These are phyloP conservation scores for Tetanocera ferruginea DNA, from an alignment of 2,888 invertebrate species.

Conservation along the genomic window DNA sequence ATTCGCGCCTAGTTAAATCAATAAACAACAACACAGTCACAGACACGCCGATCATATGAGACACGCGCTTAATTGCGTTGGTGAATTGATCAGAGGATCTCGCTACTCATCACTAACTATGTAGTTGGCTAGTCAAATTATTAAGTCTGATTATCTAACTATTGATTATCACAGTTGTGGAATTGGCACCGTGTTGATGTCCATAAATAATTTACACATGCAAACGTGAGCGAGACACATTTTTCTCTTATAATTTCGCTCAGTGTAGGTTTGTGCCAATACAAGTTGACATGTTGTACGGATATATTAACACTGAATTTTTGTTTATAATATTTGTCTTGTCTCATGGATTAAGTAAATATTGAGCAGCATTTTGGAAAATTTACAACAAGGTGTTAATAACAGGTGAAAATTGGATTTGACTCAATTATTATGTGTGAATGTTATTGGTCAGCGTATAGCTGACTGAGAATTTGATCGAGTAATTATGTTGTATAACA, in stretches of 20 bases:
- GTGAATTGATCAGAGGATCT: conserved; percentile 1
- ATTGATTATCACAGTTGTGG: no score
- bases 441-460: not conserved
- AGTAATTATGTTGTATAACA: not conserved
- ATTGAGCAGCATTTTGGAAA: not conserved
- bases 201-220: not conserved
- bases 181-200: no score
- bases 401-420: conserved; percentile 25
- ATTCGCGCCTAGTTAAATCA: conserved; percentile 28
- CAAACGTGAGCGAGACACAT: not conserved
- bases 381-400: conserved; percentile 26
- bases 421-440: not conserved
- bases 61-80: not conserved
- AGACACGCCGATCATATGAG: conserved; percentile 28
- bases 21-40: conserved; percentile 15
- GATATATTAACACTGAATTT: not conserved
- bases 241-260: not conserved
- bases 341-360: not conserved
- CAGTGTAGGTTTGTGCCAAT: not conserved
- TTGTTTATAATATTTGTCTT: not conserved
- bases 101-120: not conserved
- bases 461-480: not conserved
- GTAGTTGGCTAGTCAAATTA: not conserved
- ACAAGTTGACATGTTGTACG: not conserved
- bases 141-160: not conserved